These are phyloP conservation scores for Aphelinus atriplicis DNA, from an alignment of 1,140 invertebrate genomes.

Conservation along the genomic window DNA sequence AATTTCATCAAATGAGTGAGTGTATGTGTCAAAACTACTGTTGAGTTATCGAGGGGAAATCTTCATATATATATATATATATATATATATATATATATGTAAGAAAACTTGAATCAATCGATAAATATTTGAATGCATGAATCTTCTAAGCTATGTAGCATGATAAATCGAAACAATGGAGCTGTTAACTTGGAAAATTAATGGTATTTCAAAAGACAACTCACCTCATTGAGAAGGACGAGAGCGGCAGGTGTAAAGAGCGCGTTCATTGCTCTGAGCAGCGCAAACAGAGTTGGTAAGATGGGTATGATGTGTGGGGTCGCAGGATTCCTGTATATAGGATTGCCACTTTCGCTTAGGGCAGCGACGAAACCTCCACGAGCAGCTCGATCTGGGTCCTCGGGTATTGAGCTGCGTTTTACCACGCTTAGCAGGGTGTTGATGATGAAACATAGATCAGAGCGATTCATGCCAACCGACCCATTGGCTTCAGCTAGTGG, in stretches of 20 bases:
- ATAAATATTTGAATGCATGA: too few species aligned
- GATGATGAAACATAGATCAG: constrained; percentile 75
- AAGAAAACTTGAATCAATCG: too few species aligned
- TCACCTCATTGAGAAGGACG: constrained; percentile 69
- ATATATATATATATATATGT: too few species aligned
- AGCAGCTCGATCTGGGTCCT: constrained; percentile 80
- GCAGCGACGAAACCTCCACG: constrained; percentile 84
- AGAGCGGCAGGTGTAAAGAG: constrained; percentile 78
- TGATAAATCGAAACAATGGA: too few species aligned
- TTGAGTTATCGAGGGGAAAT: too few species aligned
- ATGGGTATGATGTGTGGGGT: constrained; percentile 82
- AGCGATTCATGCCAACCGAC: constrained; percentile 69
- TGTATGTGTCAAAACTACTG: too few species aligned
- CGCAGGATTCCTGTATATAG: constrained; percentile 85
- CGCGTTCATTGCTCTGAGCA: constrained; percentile 82
- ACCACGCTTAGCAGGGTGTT: constrained; percentile 83
- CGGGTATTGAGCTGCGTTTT: constrained; percentile 85
- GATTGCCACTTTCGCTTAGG: constrained; percentile 78
- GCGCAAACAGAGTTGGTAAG: constrained; percentile 78
- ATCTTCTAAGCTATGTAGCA: too few species aligned
- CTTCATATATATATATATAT: too few species aligned
- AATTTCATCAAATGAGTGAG: too few species aligned
- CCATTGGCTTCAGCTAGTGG: constrained; percentile 75
- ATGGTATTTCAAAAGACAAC: neutral
- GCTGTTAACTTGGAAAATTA: too few species aligned